Evolutionary conservation across 2,888 invertebrate genomes (phyloP).

Genomic region (Mesorhabditis spiculigera): DNA sequence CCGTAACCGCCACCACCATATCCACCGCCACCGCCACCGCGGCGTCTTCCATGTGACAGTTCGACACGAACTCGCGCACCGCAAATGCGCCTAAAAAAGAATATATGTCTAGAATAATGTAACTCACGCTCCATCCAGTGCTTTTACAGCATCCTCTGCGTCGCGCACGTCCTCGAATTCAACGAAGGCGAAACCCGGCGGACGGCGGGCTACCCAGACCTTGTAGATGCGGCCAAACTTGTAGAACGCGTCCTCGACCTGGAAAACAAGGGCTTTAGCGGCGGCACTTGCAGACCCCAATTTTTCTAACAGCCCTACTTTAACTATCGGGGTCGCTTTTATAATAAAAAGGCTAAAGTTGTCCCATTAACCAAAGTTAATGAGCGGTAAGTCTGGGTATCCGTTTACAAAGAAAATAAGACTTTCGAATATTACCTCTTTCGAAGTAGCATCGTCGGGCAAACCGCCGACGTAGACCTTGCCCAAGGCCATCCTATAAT

Average conservation of each 20-base stretch:
- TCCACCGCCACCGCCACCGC: slow-evolving; percentile 47
- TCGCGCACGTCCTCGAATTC: slow-evolving; percentile 73
- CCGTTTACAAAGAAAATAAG: slow-evolving; percentile 3
- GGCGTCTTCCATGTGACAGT: slow-evolving; percentile 59
- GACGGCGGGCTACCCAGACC: slow-evolving; percentile 89
- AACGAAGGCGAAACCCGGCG: slow-evolving; percentile 69
- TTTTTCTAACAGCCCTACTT: too few relatives aligned
- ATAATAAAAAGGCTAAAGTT: too few relatives aligned
- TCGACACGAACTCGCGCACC: slow-evolving; percentile 60
- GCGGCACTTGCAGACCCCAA: too few relatives aligned
- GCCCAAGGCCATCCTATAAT: slow-evolving; percentile 28
- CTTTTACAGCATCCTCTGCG: slow-evolving; percentile 61
- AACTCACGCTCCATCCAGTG: slow-evolving; percentile 67
- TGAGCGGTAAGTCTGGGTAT: too few relatives aligned
- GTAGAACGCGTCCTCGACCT: slow-evolving; percentile 76
- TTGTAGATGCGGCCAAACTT: slow-evolving; percentile 83
- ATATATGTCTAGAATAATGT: slow-evolving; percentile 7
- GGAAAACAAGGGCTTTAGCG: slow-evolving; percentile 8
- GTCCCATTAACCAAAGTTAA: too few relatives aligned
- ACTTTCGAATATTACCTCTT: slow-evolving; percentile 28
- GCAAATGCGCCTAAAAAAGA: slow-evolving; percentile 57
- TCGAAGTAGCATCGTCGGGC: slow-evolving; percentile 76
- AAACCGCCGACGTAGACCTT: slow-evolving; percentile 89
- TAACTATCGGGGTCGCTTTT: too few relatives aligned
- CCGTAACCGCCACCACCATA: slow-evolving; percentile 48